These are phyloP conservation scores for Pagetopsis macropterus DNA, from an alignment of 2,797 vertebrate genomes.

Conservation along the genomic window DNA sequence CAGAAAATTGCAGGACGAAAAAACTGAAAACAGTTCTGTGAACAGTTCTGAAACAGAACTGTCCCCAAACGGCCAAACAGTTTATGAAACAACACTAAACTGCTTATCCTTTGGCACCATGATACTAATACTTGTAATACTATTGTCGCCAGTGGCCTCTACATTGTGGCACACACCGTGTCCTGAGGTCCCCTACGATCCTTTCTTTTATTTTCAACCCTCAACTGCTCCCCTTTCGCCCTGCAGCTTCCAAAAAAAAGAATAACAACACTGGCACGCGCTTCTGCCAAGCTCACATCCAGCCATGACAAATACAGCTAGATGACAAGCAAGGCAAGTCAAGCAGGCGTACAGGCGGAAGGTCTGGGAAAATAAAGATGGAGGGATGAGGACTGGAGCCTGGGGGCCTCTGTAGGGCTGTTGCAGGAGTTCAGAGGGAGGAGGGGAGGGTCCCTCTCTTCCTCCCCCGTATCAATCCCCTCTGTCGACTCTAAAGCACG, in stretches of 20 bases:
- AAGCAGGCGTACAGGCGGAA: neutral
- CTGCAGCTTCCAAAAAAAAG: slow-evolving; percentile 8
- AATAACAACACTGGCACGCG: slow-evolving; percentile 55
- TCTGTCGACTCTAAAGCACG: slow-evolving; percentile 49
- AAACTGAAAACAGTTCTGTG: neutral
- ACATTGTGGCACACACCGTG: neutral
- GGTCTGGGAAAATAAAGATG: slow-evolving; percentile 30
- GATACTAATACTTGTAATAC: slow-evolving; percentile 46
- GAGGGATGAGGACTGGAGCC: slow-evolving; percentile 34
- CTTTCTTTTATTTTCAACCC: too few relatives aligned
- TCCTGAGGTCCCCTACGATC: too few relatives aligned
- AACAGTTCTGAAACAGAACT: neutral
- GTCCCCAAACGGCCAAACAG: slow-evolving; percentile 12
- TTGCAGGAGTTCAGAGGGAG: slow-evolving; percentile 9
- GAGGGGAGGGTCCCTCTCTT: slow-evolving; percentile 14
- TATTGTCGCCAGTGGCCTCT: slow-evolving; percentile 42
- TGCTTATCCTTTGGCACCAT: slow-evolving; percentile 36
- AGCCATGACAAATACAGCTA: slow-evolving; percentile 60
- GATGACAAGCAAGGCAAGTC: slow-evolving; percentile 19
- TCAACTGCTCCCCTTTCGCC: too few relatives aligned
- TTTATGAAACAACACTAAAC: slow-evolving; percentile 47
- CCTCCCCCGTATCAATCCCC: slow-evolving; percentile 29
- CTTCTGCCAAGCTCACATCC: slow-evolving; percentile 64
- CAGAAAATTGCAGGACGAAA: slow-evolving; percentile 8
- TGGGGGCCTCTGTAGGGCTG: slow-evolving; percentile 26